Evolutionary conservation across 2,797 vertebrate species (phyloP), one percentile per base, ranked within the genome.

Genomic region (Peromyscus eremicus): DNA sequence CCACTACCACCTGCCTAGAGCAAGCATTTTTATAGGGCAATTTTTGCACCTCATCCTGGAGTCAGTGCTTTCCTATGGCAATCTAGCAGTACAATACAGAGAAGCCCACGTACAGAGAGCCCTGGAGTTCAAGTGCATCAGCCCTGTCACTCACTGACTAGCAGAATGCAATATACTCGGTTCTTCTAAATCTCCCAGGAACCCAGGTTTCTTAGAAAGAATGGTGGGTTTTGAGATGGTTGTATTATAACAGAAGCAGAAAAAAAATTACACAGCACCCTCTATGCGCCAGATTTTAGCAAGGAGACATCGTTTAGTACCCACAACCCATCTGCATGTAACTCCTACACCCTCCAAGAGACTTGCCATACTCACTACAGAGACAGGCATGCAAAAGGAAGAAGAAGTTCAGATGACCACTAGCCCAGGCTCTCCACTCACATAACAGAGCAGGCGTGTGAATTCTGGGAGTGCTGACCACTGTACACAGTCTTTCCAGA

Each of bases 41-140:
- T 4, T 34, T 64, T 43, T 29, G 3, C 5, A 29, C 3, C 32
- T 23, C 0, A 4, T 11, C 27, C 10, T 19, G 11, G 9, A 62
- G 16, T 66, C 62, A 57, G 79, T 17, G 71, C 49, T 62, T 94
- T n/a, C 70, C 68, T 29, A 68, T 49, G 93, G n/a, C 27, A 25
- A 25, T 32, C 7, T 1, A 25, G 27, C 43, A 0, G 19, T 3
- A 3, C 6, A 25, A 17, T n/a, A 27, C 2, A 17, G 52, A 76
- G 34, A 37, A 49, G 62, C 23, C 43, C 43, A 3, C 11, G 34
- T 25, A 3, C 2, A 2, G 23, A 68, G 64, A 46, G 23, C 9
- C 1, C 55, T 70, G 71, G 57, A 52, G 27, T 52, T 68, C 57
- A 76, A 70, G 8, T 27, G 49, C 2, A 34, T 17, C 73, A 12